Evolutionary conservation across 1,140 invertebrate genomes (phyloP).

Genomic region (Argopecten irradians): DNA sequence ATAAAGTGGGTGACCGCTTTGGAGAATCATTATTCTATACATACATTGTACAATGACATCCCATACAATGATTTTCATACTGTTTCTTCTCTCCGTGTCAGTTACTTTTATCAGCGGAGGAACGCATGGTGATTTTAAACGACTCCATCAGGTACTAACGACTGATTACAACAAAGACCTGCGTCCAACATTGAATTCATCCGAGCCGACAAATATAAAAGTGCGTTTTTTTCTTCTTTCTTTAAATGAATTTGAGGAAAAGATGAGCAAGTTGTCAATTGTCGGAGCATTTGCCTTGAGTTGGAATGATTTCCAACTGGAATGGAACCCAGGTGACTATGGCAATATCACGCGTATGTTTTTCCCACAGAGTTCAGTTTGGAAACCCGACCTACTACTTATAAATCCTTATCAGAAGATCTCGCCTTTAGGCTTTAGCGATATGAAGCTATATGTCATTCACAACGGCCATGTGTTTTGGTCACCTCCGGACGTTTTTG

Average conservation of each 20-base stretch:
- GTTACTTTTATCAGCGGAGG: too few species aligned
- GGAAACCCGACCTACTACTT: slow-evolving; percentile 19
- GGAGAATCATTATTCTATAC: too few species aligned
- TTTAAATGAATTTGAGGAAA: slow-evolving; percentile 25
- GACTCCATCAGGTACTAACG: not conserved
- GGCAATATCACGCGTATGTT: not conserved
- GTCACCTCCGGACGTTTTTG: not conserved
- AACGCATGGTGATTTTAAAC: too few species aligned
- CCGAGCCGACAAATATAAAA: not conserved
- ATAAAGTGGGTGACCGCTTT: too few species aligned
- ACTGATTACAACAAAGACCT: slow-evolving; percentile 31
- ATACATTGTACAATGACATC: too few species aligned
- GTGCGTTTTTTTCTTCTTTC: not conserved
- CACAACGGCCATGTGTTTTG: not conserved
- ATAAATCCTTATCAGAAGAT: not conserved
- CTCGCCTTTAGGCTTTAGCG: not conserved
- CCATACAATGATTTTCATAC: too few species aligned
- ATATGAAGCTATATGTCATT: not conserved
- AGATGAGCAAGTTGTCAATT: not conserved
- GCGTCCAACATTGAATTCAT: not conserved
- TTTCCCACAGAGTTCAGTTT: not conserved
- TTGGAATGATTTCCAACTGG: slow-evolving; percentile 9
- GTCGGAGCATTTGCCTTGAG: not conserved
- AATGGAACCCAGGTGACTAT: not conserved
- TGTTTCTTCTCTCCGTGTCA: too few species aligned